phyloP scores from a whole-genome alignment of 2,888 invertebrate species.

The Stratiomys singularior region DNA sequence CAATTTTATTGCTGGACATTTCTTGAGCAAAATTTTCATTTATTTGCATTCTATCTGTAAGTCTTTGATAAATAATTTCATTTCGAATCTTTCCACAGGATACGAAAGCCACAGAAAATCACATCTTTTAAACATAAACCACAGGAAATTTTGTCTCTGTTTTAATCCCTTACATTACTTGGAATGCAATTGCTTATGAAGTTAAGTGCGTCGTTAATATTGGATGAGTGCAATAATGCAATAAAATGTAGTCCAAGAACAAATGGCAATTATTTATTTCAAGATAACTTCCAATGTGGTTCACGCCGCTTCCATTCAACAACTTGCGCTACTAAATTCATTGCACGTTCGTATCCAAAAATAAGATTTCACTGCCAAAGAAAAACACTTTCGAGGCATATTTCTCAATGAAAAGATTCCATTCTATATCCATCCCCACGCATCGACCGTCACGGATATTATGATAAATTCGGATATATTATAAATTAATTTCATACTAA shows the following conservation, averaged over 20 bases:
- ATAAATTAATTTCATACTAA: constrained; percentile 12
- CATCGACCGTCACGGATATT: not conserved
- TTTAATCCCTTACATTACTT: not conserved
- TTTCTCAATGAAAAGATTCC: constrained; percentile 30
- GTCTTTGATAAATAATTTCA: not conserved
- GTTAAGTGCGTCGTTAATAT: not conserved
- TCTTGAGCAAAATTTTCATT: constrained; percentile 5
- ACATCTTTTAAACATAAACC: constrained; percentile 28
- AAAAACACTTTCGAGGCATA: not conserved
- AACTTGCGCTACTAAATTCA: not conserved
- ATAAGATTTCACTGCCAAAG: not conserved
- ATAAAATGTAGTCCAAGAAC: constrained; percentile 30
- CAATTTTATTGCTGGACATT: no score
- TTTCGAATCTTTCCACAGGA: constrained; percentile 15
- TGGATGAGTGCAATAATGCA: not conserved
- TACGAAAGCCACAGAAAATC: constrained; percentile 18
- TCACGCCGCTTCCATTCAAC: constrained; percentile 4
- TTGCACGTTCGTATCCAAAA: constrained; percentile 9
- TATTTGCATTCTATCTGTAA: constrained; percentile 3
- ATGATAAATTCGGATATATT: no score
- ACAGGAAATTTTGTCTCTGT: not conserved
- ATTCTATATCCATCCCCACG: not conserved
- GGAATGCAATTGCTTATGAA: constrained; percentile 9
- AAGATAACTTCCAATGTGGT: not conserved
- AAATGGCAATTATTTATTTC: not conserved